Evolutionary conservation across 2,113 vertebrate species (phyloP), one percentile per base, ranked within the genome.

Genomic region (Megaleporinus macrocephalus): DNA sequence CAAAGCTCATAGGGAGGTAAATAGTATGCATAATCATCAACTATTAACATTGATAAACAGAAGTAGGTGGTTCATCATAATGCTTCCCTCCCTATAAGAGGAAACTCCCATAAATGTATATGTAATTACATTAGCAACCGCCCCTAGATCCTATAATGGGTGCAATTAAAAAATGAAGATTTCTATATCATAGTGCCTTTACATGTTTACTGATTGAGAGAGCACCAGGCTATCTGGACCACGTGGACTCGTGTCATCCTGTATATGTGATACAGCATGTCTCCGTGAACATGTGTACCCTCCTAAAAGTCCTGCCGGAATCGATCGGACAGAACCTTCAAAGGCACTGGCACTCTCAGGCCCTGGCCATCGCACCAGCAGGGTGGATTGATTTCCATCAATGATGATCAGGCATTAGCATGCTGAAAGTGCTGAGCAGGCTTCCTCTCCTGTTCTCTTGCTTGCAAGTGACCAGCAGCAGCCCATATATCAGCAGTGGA

Each of bases 321-420:
- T 84, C 33, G 66, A 55, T 41, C 55, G 13, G 33, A 33, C 69
- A n/a, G 76, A 41, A 79, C 71, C 41, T 44, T 62, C 65, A 82
- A 66, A 53, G 75, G 24, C 41, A 61, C 16, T 18, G 53, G 59
- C 69, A 24, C 74, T 41, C 81, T 47, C 41, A n/a, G 33, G 69
- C 68, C 57, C 76, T 41, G 61, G 24, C 62, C 83, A 73, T 78
- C 69, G 44, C 24, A 26, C 59, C 75, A 83, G 69, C 41, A 62
- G 55, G 13, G 53, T 55, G 14, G 61, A 78, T 78, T 29, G 76
- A 83, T 73, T 73, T 78, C 59, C 47, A 78, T 63, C 75, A 15
- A n/a, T 20, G 59, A 83, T 78, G 69, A 62, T 76, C 27, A 33
- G 33, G 55, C 75, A 63, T 83, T 78, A 78, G 74, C 33, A 68